A percentile compares a stretch with the other conserved stretches of the same genome.
phyloP scores from a whole-genome alignment of 1,140 invertebrate species.

The Caerostris darwini region DNA sequence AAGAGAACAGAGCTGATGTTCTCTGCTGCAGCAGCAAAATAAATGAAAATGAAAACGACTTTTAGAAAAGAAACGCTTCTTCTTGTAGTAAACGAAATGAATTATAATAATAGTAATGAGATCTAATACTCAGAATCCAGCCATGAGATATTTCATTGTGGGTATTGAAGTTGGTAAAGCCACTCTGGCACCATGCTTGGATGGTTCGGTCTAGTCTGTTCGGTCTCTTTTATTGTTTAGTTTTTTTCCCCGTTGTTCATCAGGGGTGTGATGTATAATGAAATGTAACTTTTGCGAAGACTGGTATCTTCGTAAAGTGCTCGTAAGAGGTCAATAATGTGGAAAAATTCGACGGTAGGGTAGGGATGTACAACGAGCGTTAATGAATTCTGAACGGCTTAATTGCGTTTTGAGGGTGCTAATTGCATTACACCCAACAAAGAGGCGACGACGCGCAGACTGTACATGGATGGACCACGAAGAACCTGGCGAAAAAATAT shows the following conservation, averaged over 20 bases:
- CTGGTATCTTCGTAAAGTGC: neutral
- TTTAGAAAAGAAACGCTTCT: neutral
- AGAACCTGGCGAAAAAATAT: neutral
- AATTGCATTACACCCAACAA: constrained; percentile 54
- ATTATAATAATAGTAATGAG: constrained; percentile 75
- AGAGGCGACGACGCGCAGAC: constrained; percentile 15
- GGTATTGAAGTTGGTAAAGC: neutral
- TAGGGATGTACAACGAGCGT: constrained; percentile 6
- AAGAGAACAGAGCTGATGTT: constrained; percentile 24
- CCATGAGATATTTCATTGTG: neutral
- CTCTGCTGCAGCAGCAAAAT: neutral
- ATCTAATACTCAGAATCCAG: neutral
- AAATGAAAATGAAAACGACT: constrained; percentile 66
- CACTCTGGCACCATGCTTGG: neutral
- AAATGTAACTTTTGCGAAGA: constrained; percentile 53
- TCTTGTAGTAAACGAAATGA: constrained; percentile 52
- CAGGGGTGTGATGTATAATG: constrained; percentile 39
- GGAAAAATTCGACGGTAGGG: constrained; percentile 37
- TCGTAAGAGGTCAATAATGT: constrained; percentile 50
- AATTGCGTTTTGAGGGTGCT: constrained; percentile 69
- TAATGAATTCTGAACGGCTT: constrained; percentile 73
- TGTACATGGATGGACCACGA: neutral
- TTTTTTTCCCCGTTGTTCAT: neutral
- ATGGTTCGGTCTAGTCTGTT: neutral
- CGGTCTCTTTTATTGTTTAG: neutral